Evolutionary conservation across 2,113 vertebrate species (phyloP).

Genomic region (Eurystomus gularis): DNA sequence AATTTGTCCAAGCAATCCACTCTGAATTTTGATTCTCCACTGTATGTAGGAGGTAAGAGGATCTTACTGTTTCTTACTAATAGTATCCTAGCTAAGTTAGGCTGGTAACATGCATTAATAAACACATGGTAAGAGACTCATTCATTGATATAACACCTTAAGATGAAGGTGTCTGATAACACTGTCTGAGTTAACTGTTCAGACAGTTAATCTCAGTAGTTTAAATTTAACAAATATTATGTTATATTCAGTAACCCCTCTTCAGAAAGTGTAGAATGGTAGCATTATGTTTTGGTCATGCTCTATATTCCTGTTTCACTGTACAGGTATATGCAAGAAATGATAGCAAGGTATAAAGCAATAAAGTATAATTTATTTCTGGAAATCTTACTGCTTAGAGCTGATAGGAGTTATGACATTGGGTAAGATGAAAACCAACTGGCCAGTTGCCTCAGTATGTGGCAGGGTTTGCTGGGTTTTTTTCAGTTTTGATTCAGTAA

Average conservation of each 20-base stretch:
- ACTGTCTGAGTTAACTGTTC: no score
- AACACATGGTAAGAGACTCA: neutral
- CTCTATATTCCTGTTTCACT: neutral
- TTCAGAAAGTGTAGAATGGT: neutral
- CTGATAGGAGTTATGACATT: neutral
- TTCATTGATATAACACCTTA: neutral
- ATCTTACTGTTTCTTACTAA: slow-evolving; percentile 1
- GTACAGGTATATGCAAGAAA: neutral
- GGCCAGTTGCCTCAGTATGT: neutral
- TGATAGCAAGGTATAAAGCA: neutral
- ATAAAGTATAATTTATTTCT: neutral
- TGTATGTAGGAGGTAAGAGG: slow-evolving; percentile 93
- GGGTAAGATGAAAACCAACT: neutral
- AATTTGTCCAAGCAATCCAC: slow-evolving; percentile 91
- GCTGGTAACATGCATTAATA: neutral
- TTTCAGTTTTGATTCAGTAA: neutral
- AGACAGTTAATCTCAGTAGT: neutral
- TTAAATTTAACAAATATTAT: neutral
- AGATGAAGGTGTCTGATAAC: no score
- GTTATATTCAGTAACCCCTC: neutral
- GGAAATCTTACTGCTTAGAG: neutral
- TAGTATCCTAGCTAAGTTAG: neutral
- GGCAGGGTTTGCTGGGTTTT: neutral
- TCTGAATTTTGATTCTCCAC: slow-evolving; percentile 87
- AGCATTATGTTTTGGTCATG: neutral